These are phyloP conservation scores for Heliconius melpomene DNA, from an alignment of 1,140 invertebrate genomes.

Conservation along the genomic window DNA sequence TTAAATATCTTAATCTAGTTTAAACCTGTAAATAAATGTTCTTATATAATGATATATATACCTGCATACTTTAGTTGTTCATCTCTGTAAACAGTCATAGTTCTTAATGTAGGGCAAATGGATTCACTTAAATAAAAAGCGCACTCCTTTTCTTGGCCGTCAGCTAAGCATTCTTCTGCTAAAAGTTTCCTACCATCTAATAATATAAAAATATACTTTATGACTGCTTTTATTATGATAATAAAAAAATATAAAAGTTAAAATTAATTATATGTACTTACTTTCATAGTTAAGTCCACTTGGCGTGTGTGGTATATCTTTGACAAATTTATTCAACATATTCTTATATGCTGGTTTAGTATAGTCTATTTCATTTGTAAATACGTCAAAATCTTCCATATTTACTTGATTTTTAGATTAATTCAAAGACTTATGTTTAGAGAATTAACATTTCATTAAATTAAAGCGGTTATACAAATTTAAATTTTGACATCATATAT, in stretches of 20 bases:
- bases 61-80: constrained; percentile 60
- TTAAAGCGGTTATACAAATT: not conserved
- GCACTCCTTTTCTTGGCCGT: constrained; percentile 54
- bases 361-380: constrained; percentile 69
- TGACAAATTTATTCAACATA: constrained; percentile 63
- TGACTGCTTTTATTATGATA: no score
- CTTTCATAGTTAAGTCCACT: constrained; percentile 77
- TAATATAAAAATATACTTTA: constrained; percentile 23
- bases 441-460: not conserved
- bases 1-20: no score
- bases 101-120: constrained; percentile 66
- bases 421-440: not conserved
- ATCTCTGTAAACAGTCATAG: constrained; percentile 67
- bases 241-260: not conserved
- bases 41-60: constrained; percentile 30
- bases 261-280: constrained; percentile 41
- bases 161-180: constrained; percentile 60
- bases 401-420: constrained; percentile 5
- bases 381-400: constrained; percentile 75
- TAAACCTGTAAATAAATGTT: not conserved
- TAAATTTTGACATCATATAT: not conserved
- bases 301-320: constrained; percentile 58
- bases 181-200: constrained; percentile 69
- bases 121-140: constrained; percentile 76
- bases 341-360: constrained; percentile 63